Evolutionary conservation across 1,140 invertebrate genomes (phyloP).

Genomic region (Calliopsis andreniformis): DNA sequence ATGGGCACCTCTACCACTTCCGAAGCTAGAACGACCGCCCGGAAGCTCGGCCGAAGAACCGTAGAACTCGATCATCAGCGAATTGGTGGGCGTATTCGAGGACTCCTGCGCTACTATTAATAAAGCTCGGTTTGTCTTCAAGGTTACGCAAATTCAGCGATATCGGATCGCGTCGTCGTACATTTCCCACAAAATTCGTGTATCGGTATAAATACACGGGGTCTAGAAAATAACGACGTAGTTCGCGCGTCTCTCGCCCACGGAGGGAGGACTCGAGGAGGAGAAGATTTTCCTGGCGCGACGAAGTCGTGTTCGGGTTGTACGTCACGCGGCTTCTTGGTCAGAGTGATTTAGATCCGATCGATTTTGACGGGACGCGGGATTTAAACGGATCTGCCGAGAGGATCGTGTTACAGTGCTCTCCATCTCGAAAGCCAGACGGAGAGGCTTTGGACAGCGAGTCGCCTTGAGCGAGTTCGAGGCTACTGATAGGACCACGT

Average conservation of each 20-base stretch:
- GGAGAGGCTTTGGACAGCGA: background rate
- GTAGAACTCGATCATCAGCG: slow-evolving; percentile 13
- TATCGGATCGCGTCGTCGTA: slow-evolving; percentile 25
- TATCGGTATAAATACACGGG: slow-evolving; percentile 65
- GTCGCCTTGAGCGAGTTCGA: background rate
- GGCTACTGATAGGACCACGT: background rate
- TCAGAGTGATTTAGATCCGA: background rate
- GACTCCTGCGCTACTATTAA: slow-evolving; percentile 66
- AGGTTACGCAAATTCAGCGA: slow-evolving; percentile 58
- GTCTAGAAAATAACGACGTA: slow-evolving; percentile 53
- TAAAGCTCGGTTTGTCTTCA: slow-evolving; percentile 67
- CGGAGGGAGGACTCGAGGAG: too few relatives aligned
- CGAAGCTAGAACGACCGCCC: too few relatives aligned
- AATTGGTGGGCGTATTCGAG: slow-evolving; percentile 45
- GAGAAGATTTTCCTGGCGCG: too few relatives aligned
- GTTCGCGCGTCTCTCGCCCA: slow-evolving; percentile 45
- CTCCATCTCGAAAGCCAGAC: background rate
- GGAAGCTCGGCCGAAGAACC: slow-evolving; percentile 6
- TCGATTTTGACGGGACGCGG: background rate
- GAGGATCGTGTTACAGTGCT: background rate
- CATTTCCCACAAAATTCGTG: slow-evolving; percentile 50
- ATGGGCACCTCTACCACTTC: too few relatives aligned
- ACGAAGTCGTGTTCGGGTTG: background rate
- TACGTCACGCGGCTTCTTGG: background rate
- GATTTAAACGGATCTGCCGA: background rate